Evolutionary conservation across 2,113 vertebrate genomes (phyloP).

Genomic region (Pseudorectes ferrugineus): DNA sequence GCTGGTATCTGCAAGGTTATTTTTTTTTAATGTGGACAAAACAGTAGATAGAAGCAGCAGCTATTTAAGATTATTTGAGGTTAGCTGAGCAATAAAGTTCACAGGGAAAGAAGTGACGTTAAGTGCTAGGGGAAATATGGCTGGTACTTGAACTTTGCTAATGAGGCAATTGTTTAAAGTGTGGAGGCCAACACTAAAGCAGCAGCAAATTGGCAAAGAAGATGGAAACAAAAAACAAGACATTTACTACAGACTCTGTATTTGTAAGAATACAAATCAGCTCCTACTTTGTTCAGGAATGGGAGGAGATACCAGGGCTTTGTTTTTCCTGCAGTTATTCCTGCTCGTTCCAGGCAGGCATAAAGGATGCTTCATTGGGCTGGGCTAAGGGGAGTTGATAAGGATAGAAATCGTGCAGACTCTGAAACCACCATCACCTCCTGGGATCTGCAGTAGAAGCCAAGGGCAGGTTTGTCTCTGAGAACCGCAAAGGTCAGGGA

Average conservation of each 20-base stretch:
- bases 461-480: neutral
- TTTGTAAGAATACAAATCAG: neutral
- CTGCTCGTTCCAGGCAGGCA: neutral
- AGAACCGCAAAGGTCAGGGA: neutral
- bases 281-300: neutral
- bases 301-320: neutral
- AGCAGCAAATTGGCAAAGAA: neutral
- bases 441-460: neutral
- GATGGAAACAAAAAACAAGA: neutral
- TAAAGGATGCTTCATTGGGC: neutral
- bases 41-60: neutral
- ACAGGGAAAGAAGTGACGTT: neutral
- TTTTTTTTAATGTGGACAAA: neutral
- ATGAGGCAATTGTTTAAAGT: neutral
- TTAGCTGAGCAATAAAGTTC: neutral
- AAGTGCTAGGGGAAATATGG: neutral
- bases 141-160: neutral
- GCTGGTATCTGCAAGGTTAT: neutral
- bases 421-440: neutral
- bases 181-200: neutral
- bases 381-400: neutral
- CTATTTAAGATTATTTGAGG: neutral
- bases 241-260: neutral
- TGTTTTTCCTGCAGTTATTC: neutral
- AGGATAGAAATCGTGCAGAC: accelerated